Conservation (phyloP, 2,888 invertebrate species). For the Andrena bicolor region DNA sequence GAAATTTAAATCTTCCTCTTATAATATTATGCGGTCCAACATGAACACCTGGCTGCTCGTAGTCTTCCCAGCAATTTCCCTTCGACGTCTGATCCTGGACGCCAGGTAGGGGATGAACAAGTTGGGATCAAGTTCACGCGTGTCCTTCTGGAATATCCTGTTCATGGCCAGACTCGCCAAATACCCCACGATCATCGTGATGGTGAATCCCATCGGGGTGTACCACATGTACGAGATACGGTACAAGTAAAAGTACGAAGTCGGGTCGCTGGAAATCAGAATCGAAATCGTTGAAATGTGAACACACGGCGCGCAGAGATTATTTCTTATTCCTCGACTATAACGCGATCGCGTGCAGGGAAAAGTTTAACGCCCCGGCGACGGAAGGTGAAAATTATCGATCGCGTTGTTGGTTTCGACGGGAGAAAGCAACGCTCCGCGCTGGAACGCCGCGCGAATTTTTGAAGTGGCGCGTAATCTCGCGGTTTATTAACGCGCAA, state of each 20-base stretch:
- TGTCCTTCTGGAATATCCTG: slow-evolving; percentile 78
- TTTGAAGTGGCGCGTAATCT: slow-evolving; percentile 44
- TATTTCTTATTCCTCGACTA: background rate
- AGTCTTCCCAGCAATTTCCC: slow-evolving; percentile 66
- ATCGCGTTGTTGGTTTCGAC: slow-evolving; percentile 19
- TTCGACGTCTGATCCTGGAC: slow-evolving; percentile 82
- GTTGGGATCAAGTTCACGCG: slow-evolving; percentile 86
- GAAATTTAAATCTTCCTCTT: background rate
- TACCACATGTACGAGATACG: slow-evolving; percentile 92
- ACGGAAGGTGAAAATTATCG: slow-evolving; percentile 1
- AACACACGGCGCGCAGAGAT: background rate
- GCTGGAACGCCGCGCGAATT: slow-evolving; percentile 35
- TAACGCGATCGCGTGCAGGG: background rate
- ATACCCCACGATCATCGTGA: slow-evolving; percentile 86
- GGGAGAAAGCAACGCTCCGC: slow-evolving; percentile 60
- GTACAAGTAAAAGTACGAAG: slow-evolving; percentile 88
- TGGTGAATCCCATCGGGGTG: slow-evolving; percentile 86
- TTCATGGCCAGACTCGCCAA: slow-evolving; percentile 85
- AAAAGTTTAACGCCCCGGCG: background rate
- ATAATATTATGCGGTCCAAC: slow-evolving; percentile 60
- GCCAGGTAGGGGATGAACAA: slow-evolving; percentile 87
- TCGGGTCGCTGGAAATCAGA: slow-evolving; percentile 43
- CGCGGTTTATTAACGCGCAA: slow-evolving; percentile 66
- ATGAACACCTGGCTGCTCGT: slow-evolving; percentile 77
- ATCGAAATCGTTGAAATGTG: background rate